phyloP scores from a whole-genome alignment of 2,888 invertebrate species.

The Gari tellinella region DNA sequence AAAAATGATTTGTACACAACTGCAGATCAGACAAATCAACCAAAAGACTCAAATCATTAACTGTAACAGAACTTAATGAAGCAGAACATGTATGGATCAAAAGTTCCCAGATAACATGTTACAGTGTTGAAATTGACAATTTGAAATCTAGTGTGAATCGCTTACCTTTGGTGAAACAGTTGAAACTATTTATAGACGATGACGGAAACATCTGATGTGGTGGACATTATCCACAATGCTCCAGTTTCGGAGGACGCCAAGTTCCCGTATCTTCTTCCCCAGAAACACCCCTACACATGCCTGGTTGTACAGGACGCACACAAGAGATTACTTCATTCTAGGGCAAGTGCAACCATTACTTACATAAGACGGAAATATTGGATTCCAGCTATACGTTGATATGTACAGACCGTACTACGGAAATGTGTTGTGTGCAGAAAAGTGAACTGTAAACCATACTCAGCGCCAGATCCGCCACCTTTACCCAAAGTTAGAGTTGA shows the following conservation, averaged over 20 bases:
- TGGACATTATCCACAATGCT: constrained; percentile 26
- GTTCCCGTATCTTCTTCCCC: constrained; percentile 31
- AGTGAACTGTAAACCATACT: constrained; percentile 26
- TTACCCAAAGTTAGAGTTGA: constrained; percentile 24
- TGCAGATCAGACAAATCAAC: not conserved
- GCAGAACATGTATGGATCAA: constrained; percentile 9
- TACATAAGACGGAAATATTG: constrained; percentile 30
- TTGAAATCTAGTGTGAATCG: not conserved
- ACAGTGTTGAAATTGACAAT: not conserved
- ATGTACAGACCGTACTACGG: constrained; percentile 10
- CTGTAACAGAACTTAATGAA: constrained; percentile 1
- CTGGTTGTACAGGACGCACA: constrained; percentile 30
- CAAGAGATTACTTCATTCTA: constrained; percentile 12
- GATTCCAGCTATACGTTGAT: constrained; percentile 26
- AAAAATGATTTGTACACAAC: constrained; percentile 3
- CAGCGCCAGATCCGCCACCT: constrained; percentile 4
- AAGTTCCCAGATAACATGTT: not conserved
- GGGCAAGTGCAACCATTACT: constrained; percentile 22
- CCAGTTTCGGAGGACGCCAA: constrained; percentile 4
- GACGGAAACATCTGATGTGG: constrained; percentile 22
- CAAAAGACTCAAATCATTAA: not conserved
- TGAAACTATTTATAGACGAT: constrained; percentile 6
- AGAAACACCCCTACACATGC: constrained; percentile 22
- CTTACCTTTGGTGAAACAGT: constrained; percentile 4
- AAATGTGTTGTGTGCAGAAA: constrained; percentile 26